Conservation (phyloP, 1,140 invertebrate species). For the Venustaconcha ellipsiformis region DNA sequence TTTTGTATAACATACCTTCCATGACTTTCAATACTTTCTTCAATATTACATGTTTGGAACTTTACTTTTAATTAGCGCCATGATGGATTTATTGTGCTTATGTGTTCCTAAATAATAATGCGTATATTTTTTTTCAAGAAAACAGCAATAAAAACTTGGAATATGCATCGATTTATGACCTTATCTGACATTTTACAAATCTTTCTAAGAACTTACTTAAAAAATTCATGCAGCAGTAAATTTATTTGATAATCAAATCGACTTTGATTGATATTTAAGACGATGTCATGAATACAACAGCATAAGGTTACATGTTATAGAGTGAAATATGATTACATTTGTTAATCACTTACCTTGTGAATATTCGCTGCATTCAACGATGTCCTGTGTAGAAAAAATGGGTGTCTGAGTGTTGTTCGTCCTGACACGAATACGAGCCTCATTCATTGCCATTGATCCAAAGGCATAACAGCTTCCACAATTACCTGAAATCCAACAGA, state of each 20-base stretch:
- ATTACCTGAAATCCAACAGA: constrained; percentile 25
- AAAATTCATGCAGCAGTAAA: not conserved
- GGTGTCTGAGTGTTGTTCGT: constrained; percentile 68
- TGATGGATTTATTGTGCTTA: too few species aligned
- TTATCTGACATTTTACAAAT: not conserved
- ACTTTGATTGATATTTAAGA: not conserved
- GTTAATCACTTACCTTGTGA: constrained; percentile 62
- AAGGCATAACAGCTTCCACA: constrained; percentile 75
- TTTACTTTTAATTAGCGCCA: too few species aligned
- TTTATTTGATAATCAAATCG: not conserved
- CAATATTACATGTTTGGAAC: too few species aligned
- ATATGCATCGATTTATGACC: not conserved
- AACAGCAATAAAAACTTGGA: too few species aligned
- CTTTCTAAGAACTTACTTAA: not conserved
- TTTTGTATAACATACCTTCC: too few species aligned
- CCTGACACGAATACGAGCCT: constrained; percentile 68
- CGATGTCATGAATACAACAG: not conserved
- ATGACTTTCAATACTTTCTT: too few species aligned
- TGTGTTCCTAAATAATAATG: too few species aligned
- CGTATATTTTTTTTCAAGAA: too few species aligned
- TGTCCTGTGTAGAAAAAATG: constrained; percentile 71
- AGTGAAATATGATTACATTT: not conserved
- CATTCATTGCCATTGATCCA: constrained; percentile 71
- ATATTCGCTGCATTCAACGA: constrained; percentile 72
- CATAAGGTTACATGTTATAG: not conserved